Evolutionary conservation across 2,888 invertebrate genomes (phyloP).

Genomic region (Gastracanthus pulcherrimus): DNA sequence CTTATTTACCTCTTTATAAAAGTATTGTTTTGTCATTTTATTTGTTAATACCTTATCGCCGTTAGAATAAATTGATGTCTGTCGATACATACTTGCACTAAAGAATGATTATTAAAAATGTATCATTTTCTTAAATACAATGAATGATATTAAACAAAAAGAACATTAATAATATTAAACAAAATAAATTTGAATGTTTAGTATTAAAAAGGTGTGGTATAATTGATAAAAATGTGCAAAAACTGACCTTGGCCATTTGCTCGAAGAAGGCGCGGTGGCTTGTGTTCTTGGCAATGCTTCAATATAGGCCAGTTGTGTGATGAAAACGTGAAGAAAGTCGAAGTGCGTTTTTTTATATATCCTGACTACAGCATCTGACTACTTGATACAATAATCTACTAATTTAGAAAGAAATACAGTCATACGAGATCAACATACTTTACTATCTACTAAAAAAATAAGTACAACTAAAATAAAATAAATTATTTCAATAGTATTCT

Average conservation of each 20-base stretch:
- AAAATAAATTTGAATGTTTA: background rate
- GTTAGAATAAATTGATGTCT: too few species aligned
- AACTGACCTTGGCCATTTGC: slow-evolving; percentile 67
- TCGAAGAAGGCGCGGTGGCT: slow-evolving; percentile 65
- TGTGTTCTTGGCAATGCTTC: slow-evolving; percentile 66
- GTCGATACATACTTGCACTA: too few species aligned
- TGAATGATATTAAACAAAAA: too few species aligned
- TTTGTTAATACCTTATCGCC: too few species aligned
- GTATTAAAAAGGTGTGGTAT: background rate
- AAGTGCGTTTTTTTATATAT: slow-evolving; percentile 56
- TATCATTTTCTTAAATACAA: too few species aligned
- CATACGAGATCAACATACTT: background rate
- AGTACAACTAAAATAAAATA: too few species aligned
- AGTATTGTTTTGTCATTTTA: background rate
- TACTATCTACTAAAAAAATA: too few species aligned
- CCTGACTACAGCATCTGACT: slow-evolving; percentile 2
- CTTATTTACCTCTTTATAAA: slow-evolving; percentile 24
- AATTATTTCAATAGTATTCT: too few species aligned
- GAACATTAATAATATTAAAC: background rate
- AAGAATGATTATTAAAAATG: too few species aligned
- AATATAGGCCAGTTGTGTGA: slow-evolving; percentile 54
- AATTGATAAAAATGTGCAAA: slow-evolving; percentile 59
- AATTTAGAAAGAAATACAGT: background rate
- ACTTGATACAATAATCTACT: too few species aligned
- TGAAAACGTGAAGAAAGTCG: slow-evolving; percentile 64